A percentile compares a stretch with the other conserved stretches of the same genome.
Conservation (phyloP, 2,113 vertebrate species). For the Micromys minutus region DNA sequence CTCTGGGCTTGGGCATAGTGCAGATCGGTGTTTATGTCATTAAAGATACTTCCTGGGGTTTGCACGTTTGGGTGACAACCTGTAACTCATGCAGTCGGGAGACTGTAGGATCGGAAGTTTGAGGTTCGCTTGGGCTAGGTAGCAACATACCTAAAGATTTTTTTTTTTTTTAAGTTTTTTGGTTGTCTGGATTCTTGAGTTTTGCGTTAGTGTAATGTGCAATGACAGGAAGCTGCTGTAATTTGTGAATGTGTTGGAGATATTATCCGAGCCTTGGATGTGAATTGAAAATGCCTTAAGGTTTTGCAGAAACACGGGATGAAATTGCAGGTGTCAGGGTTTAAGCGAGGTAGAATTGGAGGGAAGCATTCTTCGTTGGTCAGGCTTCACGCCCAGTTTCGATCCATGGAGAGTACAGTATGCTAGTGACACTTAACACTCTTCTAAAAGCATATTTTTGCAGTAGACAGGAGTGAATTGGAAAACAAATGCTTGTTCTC, state of each 20-base stretch:
- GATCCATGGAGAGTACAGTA: not conserved
- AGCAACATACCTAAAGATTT: not conserved
- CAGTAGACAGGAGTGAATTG: not conserved
- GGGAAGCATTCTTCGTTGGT: not conserved
- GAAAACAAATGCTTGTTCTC: not conserved
- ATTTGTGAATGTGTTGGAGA: not conserved
- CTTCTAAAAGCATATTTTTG: not conserved
- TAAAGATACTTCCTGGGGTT: not conserved
- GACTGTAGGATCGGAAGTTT: not conserved
- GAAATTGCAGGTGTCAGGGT: not conserved
- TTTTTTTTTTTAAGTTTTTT: not conserved
- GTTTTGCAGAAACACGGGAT: not conserved
- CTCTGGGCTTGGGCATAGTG: not conserved
- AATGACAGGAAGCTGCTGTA: not conserved
- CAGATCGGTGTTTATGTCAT: not conserved
- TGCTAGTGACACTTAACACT: not conserved
- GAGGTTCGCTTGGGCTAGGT: not conserved
- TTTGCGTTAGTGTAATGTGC: not conserved
- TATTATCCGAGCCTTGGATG: not conserved
- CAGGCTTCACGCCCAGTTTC: not conserved
- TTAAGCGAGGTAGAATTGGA: not conserved
- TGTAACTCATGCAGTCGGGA: not conserved
- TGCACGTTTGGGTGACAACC: not conserved
- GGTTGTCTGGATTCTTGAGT: not conserved
- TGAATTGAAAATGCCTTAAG: not conserved